phyloP scores from a whole-genome alignment of 2,888 invertebrate genomes.

The Ramazzottius varieornatus region DNA sequence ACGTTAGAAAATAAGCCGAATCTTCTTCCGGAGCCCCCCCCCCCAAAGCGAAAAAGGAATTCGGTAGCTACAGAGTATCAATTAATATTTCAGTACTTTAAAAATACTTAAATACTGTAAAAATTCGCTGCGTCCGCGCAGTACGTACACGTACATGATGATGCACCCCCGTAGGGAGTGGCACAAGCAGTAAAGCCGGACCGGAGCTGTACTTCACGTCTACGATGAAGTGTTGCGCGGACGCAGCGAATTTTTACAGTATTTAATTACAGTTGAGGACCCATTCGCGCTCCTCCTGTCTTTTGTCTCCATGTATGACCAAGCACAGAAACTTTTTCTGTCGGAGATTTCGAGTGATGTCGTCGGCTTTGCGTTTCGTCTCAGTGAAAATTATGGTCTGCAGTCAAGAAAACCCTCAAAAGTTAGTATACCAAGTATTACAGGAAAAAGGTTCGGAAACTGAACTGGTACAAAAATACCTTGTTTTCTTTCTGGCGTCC shows the following conservation, averaged over 20 bases:
- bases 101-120: no score
- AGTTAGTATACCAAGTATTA: no score
- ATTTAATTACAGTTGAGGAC: conserved; percentile 33
- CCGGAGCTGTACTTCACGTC: no score
- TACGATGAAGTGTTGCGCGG: no score
- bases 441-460: background rate
- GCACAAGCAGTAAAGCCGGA: background rate
- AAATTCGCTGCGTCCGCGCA: no score
- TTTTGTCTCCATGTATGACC: conserved; percentile 75
- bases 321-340: conserved; percentile 40
- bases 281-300: conserved; percentile 74
- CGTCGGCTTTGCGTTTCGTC: conserved; percentile 84
- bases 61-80: no score
- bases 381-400: conserved; percentile 79
- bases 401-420: background rate
- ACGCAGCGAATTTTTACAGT: no score
- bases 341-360: conserved; percentile 50
- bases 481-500: conserved; percentile 60
- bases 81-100: no score
- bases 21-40: background rate
- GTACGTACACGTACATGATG: background rate
- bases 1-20: conserved; percentile 1
- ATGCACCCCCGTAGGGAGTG: background rate
- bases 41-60: background rate
- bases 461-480: no score